These are phyloP conservation scores for Phymatocera aterrima DNA, from an alignment of 2,888 invertebrate genomes.

Conservation along the genomic window DNA sequence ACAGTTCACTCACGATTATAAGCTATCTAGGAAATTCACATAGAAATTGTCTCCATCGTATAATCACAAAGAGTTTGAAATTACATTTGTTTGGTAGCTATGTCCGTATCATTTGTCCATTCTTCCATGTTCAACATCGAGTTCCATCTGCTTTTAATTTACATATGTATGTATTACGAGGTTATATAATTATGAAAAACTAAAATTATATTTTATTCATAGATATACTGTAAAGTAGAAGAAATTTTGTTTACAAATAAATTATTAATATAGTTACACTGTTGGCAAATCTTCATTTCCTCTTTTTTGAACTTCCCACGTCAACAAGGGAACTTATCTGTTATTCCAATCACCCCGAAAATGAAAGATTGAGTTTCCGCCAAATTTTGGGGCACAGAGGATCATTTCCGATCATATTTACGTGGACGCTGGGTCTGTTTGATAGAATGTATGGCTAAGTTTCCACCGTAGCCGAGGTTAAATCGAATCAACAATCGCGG, in stretches of 20 bases:
- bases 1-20: constrained; percentile 3
- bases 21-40: background rate
- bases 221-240: constrained; percentile 35
- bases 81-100: background rate
- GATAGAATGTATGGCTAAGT: too few species aligned
- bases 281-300: background rate
- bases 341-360: too few species aligned
- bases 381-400: too few species aligned
- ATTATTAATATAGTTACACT: constrained; percentile 42
- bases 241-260: constrained; percentile 44
- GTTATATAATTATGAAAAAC: constrained; percentile 34
- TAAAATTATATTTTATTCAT: constrained; percentile 46
- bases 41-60: background rate
- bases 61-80: background rate
- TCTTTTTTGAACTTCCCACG: too few species aligned
- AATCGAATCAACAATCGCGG: too few species aligned
- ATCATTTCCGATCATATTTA: too few species aligned
- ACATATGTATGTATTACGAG: constrained; percentile 19
- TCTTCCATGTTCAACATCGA: constrained; percentile 24
- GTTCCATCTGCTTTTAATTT: background rate
- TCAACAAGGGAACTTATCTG: too few species aligned
- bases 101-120: background rate
- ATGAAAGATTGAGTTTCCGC: too few species aligned
- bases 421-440: too few species aligned
- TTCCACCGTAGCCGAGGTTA: too few species aligned